phyloP scores from a whole-genome alignment of 2,797 vertebrate genomes.

The Gastrophryne carolinensis region DNA sequence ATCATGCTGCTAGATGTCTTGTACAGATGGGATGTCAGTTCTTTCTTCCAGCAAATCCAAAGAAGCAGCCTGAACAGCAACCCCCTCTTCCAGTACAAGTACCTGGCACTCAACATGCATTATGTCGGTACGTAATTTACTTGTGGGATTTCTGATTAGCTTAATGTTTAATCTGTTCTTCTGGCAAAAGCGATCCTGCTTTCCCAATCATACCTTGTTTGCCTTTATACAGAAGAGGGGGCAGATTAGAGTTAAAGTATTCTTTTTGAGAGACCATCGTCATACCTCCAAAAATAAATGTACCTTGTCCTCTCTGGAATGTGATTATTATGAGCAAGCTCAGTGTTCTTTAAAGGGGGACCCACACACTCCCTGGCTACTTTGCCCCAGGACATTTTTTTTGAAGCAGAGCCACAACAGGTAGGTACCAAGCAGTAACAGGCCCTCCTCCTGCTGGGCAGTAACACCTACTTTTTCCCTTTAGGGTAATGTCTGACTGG shows the following conservation, averaged over 20 bases:
- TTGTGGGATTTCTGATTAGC: not conserved
- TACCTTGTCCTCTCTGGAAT: not conserved
- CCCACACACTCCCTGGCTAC: no score
- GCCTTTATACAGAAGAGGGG: not conserved
- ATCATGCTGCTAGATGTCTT: slow-evolving; percentile 97
- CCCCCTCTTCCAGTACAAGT: slow-evolving; percentile 97
- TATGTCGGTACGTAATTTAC: slow-evolving; percentile 89
- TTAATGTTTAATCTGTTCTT: not conserved
- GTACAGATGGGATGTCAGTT: slow-evolving; percentile 97
- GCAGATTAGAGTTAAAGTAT: not conserved
- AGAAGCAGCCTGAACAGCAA: slow-evolving; percentile 95
- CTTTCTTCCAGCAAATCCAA: slow-evolving; percentile 99
- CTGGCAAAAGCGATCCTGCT: not conserved
- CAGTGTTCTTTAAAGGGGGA: no score
- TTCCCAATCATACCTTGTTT: not conserved
- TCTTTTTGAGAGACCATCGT: not conserved
- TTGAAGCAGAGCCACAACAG: no score
- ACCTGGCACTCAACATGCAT: slow-evolving; percentile 97
- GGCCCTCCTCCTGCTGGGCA: no score
- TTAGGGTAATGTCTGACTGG: no score
- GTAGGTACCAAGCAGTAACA: no score
- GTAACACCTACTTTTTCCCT: no score
- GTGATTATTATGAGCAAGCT: no score
- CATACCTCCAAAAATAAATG: not conserved
- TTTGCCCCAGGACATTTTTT: no score